phyloP scores from a whole-genome alignment of 1,140 invertebrate genomes.

The Drosophila ficusphila region DNA sequence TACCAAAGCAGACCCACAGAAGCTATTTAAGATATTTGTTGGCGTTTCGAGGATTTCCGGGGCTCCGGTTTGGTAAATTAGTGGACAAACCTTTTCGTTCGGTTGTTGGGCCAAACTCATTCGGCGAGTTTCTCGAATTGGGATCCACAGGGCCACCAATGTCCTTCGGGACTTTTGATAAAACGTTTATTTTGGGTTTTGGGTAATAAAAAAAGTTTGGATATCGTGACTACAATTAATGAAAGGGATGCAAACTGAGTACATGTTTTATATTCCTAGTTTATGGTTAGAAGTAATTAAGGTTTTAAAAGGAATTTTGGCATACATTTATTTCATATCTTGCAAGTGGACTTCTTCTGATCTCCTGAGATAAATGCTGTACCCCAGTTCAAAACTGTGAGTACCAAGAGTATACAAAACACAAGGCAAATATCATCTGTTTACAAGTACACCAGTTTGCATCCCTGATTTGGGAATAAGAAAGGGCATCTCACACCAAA shows the following conservation, averaged over 20 bases:
- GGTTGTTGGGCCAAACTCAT: too few species aligned
- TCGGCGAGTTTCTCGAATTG: too few species aligned
- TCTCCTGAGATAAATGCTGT: too few species aligned
- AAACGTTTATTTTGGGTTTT: background rate
- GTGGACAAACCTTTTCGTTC: slow-evolving; percentile 10
- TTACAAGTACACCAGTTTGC: background rate
- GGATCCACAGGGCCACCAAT: too few species aligned
- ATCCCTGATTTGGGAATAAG: background rate
- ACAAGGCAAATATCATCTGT: too few species aligned
- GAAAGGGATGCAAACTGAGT: background rate
- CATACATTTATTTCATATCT: too few species aligned
- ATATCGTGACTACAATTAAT: background rate
- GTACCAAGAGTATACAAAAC: too few species aligned
- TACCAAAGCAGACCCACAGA: background rate
- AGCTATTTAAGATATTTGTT: background rate
- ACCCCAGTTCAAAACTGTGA: too few species aligned
- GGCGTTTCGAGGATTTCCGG: slow-evolving; percentile 3
- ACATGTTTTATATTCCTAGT: too few species aligned
- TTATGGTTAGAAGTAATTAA: background rate
- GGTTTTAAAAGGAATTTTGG: too few species aligned
- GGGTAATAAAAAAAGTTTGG: slow-evolving; percentile 9
- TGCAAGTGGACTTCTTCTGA: too few species aligned
- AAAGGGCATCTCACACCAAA: slow-evolving; percentile 23
- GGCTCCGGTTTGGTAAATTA: background rate
- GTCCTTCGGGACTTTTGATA: too few species aligned